phyloP scores from a whole-genome alignment of 1,140 invertebrate genomes.

The Diachasma alloeum region DNA sequence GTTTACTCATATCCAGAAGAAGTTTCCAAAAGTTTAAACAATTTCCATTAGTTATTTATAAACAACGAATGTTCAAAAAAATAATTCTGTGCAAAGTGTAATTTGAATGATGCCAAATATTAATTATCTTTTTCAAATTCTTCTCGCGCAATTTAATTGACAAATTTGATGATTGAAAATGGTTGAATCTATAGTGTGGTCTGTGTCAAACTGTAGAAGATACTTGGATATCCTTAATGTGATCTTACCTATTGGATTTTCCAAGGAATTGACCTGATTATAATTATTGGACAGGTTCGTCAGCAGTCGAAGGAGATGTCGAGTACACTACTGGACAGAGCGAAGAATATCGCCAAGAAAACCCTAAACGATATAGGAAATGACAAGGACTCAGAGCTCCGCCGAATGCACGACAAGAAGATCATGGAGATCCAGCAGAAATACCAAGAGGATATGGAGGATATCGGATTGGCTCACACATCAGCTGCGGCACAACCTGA shows the following conservation, averaged over 20 bases:
- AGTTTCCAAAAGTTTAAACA: too few species aligned
- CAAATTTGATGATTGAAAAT: too few species aligned
- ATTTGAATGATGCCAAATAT: too few species aligned
- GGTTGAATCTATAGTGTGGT: too few species aligned
- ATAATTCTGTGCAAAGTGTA: too few species aligned
- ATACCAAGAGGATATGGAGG: conserved; percentile 63
- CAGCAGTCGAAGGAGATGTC: conserved; percentile 68
- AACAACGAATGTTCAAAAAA: too few species aligned
- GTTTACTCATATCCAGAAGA: too few species aligned
- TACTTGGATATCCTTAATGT: too few species aligned
- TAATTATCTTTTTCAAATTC: too few species aligned
- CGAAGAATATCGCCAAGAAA: conserved; percentile 57
- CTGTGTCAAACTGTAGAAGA: too few species aligned
- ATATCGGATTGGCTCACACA: conserved; percentile 64
- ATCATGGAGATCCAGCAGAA: conserved; percentile 62
- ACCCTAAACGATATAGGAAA: conserved; percentile 58
- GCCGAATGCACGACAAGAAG: conserved; percentile 58
- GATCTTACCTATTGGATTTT: not conserved
- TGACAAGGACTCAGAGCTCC: conserved; percentile 56
- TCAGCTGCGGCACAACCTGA: conserved; percentile 55
- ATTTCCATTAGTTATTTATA: too few species aligned
- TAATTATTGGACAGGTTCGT: conserved; percentile 54
- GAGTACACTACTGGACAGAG: conserved; percentile 60
- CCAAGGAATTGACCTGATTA: not conserved
- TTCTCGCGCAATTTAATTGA: too few species aligned